phyloP scores from a whole-genome alignment of 2,888 invertebrate genomes.

The Dasysyrphus albostriatus region DNA sequence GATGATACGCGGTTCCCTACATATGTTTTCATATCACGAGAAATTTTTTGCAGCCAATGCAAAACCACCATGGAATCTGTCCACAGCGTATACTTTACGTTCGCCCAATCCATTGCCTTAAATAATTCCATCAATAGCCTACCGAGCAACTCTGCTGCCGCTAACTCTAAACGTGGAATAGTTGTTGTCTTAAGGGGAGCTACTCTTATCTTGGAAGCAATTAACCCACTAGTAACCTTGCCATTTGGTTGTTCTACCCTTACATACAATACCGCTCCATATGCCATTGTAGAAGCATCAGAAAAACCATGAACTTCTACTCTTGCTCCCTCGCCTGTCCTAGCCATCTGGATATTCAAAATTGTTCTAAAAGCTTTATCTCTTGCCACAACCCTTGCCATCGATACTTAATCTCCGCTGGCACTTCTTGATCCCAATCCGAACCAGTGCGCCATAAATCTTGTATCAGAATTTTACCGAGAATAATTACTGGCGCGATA shows the following conservation, averaged over 20 bases:
- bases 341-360: constrained; percentile 27
- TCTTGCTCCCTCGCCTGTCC: not conserved
- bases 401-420: too few relatives aligned
- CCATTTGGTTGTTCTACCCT: constrained; percentile 23
- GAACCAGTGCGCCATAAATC: too few relatives aligned
- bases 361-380: not conserved
- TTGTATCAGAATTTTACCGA: too few relatives aligned
- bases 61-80: constrained; percentile 22
- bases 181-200: constrained; percentile 1
- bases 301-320: constrained; percentile 20
- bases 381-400: not conserved
- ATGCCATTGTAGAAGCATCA: constrained; percentile 7
- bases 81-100: not conserved
- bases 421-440: too few relatives aligned
- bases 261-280: constrained; percentile 1
- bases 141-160: not conserved
- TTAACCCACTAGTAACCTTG: not conserved
- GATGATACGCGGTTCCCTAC: constrained; percentile 32
- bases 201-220: constrained; percentile 26
- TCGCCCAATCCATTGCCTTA: constrained; percentile 27
- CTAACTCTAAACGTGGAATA: constrained; percentile 1
- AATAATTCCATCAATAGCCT: not conserved
- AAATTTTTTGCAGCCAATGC: constrained; percentile 28
- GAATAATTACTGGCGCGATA: too few relatives aligned
- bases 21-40: constrained; percentile 23